These are phyloP conservation scores for Caenorhabditis sp. DNA, from an alignment of 2,888 invertebrate genomes.

Conservation along the genomic window DNA sequence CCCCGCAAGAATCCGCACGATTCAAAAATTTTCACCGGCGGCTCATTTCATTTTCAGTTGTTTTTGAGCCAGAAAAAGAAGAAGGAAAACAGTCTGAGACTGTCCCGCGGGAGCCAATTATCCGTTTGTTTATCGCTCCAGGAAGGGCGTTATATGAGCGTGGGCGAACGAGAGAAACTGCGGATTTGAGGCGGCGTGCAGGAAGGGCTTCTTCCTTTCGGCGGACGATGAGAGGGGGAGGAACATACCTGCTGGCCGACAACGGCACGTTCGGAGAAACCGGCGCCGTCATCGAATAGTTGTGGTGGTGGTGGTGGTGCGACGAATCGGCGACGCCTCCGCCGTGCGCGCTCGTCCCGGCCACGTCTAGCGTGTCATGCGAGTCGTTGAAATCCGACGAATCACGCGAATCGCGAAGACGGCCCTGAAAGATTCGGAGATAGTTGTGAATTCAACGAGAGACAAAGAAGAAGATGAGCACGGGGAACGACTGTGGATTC, in stretches of 20 bases:
- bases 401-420: conserved; percentile 64
- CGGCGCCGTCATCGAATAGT: conserved; percentile 66
- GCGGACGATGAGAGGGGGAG: too few relatives aligned
- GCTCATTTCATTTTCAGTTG: background rate
- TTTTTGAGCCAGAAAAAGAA: background rate
- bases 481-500: background rate
- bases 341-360: conserved; percentile 51
- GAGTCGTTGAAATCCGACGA: conserved; percentile 65
- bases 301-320: conserved; percentile 38
- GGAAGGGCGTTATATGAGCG: conserved; percentile 10
- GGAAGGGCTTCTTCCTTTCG: background rate
- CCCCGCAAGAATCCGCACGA: conserved; percentile 3
- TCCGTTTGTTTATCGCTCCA: conserved; percentile 13
- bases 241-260: conserved; percentile 65
- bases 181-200: background rate
- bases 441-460: background rate
- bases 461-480: background rate
- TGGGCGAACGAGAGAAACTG: conserved; percentile 3
- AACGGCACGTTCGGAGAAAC: conserved; percentile 66
- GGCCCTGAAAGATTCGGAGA: conserved; percentile 51
- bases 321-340: conserved; percentile 28
- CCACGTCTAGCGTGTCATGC: conserved; percentile 61
- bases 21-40: background rate
- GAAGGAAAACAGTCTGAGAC: background rate
- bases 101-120: conserved; percentile 37